Evolutionary conservation across 2,888 invertebrate genomes (phyloP), one percentile per base, ranked within the genome.

Genomic region (Opisthograptis luteolata): DNA sequence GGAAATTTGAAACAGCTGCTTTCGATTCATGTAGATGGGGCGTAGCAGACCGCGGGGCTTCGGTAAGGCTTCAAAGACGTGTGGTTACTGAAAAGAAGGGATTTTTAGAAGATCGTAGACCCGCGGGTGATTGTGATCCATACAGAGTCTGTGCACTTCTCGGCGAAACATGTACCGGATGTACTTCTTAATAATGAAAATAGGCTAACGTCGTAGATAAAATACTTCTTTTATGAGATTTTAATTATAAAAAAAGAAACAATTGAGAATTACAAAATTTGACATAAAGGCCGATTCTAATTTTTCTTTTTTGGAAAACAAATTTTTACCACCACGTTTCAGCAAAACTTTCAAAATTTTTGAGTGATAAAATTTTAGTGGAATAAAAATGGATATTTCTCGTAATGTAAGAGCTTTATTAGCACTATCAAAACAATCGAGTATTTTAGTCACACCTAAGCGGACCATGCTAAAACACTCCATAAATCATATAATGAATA

Each of bases 81-180:
- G 97, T 97, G 43, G 95, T 94, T 27, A 94, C 95, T 61, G 95
- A 96, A 17, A 95, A 95, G 67, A 95, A 95, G 79, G 98, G 98
- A 1, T 99, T 98, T 79, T 92, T 99, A 60, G 99, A 99, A 87
- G 98, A 99, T 87, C 92, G 98, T 57, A 92, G 98, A 71, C 97
- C 98, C 17, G 94, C 97, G 52, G 97, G 97, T 45, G 97, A 98
- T 81, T 97, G 97, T 84, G 98, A 98, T 88, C 97, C 98, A 0
- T 98, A 98, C 25, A 70, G 80, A 70, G 81, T 88, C 8, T 87
- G 87, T 63, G 69, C 82, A 32, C 55, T 96, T 93, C 71, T 88
- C 13, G 84, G 79, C 32, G 81, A 84, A 70, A 79, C 81, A 15
- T 72, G 81, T 56, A 32, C 66, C 20, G 79, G 81, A 15, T 72